Evolutionary conservation across 1,140 invertebrate genomes (phyloP), one percentile per base, ranked within the genome.

Genomic region (Physella acuta): DNA sequence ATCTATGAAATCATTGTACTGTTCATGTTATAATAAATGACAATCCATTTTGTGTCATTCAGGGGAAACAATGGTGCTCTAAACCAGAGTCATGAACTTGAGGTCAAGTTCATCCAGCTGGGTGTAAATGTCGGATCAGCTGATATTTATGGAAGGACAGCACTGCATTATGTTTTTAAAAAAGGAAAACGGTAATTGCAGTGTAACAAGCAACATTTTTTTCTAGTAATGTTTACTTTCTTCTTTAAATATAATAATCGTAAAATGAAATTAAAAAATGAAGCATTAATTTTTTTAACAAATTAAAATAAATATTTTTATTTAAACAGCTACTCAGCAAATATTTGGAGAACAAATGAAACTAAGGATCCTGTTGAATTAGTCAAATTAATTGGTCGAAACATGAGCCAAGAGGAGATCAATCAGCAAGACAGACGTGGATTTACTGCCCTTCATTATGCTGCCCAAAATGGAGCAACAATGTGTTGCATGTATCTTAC

Each of bases 141-240:
- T 58, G 79, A 83, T 58, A 58, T 30, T 16, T 56, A 66, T 37
- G 71, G 73, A 0, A 74, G 78, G 70, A 63, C 77, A n/a, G 77
- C 83, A 8, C 74, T 88, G 5, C 87, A 88, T 75, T 88, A 87
- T 75, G 82, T 82, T 0, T 88, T 88, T 76, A 78, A 82, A 5
- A 82, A 86, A 73, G 64, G 67, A 11, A 62, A 56, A n/a, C n/a
- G n/a, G n/a, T n/a, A n/a, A n/a, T n/a, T 1, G 39, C n/a, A n/a
- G n/a, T n/a, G n/a, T n/a, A n/a, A n/a, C n/a, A n/a, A n/a, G n/a
- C n/a, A n/a, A n/a, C n/a, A n/a, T n/a, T n/a, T n/a, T n/a, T n/a
- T n/a, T n/a, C n/a, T n/a, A n/a, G n/a, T n/a, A n/a, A n/a, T n/a
- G n/a, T n/a, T n/a, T n/a, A n/a, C n/a, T n/a, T n/a, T n/a, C n/a